Conservation (phyloP, 2,797 vertebrate genomes). For the Masticophis lateralis region DNA sequence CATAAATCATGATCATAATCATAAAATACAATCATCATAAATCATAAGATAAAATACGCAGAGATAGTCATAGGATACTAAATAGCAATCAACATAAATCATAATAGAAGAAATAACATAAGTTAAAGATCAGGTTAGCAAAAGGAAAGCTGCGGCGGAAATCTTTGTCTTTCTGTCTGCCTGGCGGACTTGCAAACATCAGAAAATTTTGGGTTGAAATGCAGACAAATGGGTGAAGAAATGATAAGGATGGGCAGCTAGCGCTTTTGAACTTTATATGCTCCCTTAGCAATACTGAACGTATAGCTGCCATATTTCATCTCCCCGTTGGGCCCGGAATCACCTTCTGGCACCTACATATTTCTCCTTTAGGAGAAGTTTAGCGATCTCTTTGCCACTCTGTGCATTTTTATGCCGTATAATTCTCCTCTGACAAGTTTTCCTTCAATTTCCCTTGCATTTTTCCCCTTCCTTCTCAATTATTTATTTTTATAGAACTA, state of each 20-base stretch:
- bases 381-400: not conserved
- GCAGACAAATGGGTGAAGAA: not conserved
- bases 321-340: not conserved
- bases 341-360: not conserved
- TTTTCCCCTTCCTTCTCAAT: not conserved
- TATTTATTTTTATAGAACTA: not conserved
- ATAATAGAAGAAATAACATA: too few relatives aligned
- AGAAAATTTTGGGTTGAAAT: not conserved
- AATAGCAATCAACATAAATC: too few relatives aligned
- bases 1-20: too few relatives aligned
- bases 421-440: not conserved
- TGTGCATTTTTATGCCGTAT: not conserved
- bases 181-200: not conserved
- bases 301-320: not conserved
- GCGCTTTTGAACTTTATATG: not conserved
- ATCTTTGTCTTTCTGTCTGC: too few relatives aligned
- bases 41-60: too few relatives aligned
- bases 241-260: not conserved
- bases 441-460: not conserved
- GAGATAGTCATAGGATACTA: too few relatives aligned
- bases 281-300: not conserved
- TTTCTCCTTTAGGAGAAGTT: not conserved
- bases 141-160: too few relatives aligned
- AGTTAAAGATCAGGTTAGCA: too few relatives aligned
- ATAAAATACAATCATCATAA: too few relatives aligned